phyloP scores from a whole-genome alignment of 1,140 invertebrate species.

The Brachionus asplanchnoidis region DNA sequence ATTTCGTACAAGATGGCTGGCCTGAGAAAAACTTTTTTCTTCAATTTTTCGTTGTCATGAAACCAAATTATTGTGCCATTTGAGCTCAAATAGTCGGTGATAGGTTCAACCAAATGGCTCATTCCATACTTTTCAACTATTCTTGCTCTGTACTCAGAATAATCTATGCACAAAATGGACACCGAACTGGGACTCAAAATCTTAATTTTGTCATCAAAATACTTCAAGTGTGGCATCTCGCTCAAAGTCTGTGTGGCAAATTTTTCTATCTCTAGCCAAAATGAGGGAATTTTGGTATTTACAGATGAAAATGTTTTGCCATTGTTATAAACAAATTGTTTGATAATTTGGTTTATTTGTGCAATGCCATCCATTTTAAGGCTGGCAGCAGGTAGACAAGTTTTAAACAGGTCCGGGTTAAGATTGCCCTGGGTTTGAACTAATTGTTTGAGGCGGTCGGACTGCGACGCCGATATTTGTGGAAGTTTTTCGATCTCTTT shows the following conservation, averaged over 20 bases:
- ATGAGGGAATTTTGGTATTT: constrained; percentile 33
- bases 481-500: constrained; percentile 7
- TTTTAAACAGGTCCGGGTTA: background rate
- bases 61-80: constrained; percentile 7
- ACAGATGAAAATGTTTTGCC: background rate
- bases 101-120: constrained; percentile 31
- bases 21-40: constrained; percentile 27
- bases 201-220: constrained; percentile 11
- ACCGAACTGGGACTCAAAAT: background rate
- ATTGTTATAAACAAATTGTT: background rate
- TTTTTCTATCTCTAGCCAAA: constrained; percentile 32
- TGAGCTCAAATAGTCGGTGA: background rate
- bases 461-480: constrained; percentile 22
- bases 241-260: background rate
- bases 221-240: background rate
- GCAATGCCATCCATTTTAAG: constrained; percentile 10
- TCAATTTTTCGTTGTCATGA: background rate
- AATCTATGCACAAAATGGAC: constrained; percentile 7
- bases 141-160: background rate
- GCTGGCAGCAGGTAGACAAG: background rate
- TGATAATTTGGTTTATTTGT: background rate
- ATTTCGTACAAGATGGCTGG: constrained; percentile 19
- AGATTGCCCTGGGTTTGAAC: constrained; percentile 40
- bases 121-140: constrained; percentile 32
- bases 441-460: constrained; percentile 35